Percentiles rank a stretch among this genome's conserved stretches.
These are phyloP conservation scores for Lamellibrachia luymesi DNA, from an alignment of 1,140 invertebrate genomes.

Conservation along the genomic window DNA sequence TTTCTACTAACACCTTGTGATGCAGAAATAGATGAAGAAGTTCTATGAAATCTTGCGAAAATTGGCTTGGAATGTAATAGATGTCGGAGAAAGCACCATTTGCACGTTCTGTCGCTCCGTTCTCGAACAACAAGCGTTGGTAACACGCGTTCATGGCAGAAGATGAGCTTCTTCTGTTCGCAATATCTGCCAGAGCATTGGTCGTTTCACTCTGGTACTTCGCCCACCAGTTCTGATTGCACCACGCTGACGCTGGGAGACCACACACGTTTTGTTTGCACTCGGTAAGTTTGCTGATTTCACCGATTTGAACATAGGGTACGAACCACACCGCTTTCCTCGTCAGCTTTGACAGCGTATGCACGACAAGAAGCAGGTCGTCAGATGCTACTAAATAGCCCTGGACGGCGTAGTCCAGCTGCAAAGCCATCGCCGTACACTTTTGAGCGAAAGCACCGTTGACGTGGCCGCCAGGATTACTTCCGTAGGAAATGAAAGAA, in stretches of 20 bases:
- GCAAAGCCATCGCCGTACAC: slow-evolving; percentile 48
- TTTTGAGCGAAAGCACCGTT: slow-evolving; percentile 39
- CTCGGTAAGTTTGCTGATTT: slow-evolving; percentile 20
- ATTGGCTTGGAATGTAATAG: slow-evolving; percentile 23
- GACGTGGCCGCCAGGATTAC: slow-evolving; percentile 21
- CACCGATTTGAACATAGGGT: slow-evolving; percentile 19
- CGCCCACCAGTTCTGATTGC: slow-evolving; percentile 22
- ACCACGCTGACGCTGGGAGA: neutral
- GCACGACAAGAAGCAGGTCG: slow-evolving; percentile 29
- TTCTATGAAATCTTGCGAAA: slow-evolving; percentile 17
- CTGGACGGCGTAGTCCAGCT: slow-evolving; percentile 53
- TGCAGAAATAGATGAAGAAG: slow-evolving; percentile 17
- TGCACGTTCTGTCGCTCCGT: slow-evolving; percentile 11
- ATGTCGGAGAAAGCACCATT: slow-evolving; percentile 25
- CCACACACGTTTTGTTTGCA: slow-evolving; percentile 24
- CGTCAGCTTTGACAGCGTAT: neutral
- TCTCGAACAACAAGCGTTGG: slow-evolving; percentile 3
- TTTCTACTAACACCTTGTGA: slow-evolving; percentile 23
- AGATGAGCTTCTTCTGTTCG: neutral
- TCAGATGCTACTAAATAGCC: slow-evolving; percentile 48
- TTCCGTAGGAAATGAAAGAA: slow-evolving; percentile 45
- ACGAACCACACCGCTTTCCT: slow-evolving; percentile 21
- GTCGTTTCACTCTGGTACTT: slow-evolving; percentile 9
- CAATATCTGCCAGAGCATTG: neutral
- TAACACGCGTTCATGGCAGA: neutral